Conservation (phyloP, 2,888 invertebrate species). For the Lasioglossum figueresi region DNA sequence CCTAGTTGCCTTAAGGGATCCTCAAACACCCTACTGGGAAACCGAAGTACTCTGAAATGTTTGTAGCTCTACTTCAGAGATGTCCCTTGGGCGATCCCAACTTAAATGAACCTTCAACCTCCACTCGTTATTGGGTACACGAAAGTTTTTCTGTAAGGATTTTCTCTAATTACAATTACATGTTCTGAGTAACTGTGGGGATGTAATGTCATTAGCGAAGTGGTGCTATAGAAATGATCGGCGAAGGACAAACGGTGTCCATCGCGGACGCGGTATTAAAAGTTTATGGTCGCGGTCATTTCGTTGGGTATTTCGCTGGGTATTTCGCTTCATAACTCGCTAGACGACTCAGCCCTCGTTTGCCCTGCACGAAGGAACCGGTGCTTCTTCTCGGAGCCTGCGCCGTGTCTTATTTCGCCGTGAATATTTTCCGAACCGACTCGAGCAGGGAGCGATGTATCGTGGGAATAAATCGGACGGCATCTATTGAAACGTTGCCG, state of each 20-base stretch:
- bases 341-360: constrained; percentile 2
- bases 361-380: constrained; percentile 4
- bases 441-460: constrained; percentile 19
- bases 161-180: neutral
- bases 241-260: constrained; percentile 15
- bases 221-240: constrained; percentile 13
- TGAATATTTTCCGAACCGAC: constrained; percentile 30
- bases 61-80: neutral
- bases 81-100: neutral
- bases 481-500: constrained; percentile 28
- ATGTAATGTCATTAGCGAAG: constrained; percentile 13
- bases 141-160: neutral
- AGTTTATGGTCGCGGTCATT: constrained; percentile 44
- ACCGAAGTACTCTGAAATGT: neutral
- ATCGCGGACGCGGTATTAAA: constrained; percentile 30
- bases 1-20: neutral
- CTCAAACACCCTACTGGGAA: neutral
- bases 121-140: neutral
- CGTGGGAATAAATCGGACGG: constrained; percentile 36
- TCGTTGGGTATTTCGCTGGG: neutral
- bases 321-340: constrained; percentile 46
- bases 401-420: constrained; percentile 38
- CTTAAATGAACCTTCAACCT: neutral
- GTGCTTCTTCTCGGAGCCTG: neutral
- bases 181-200: neutral